Conservation (phyloP, 1,140 invertebrate species). For the Eufriesea mexicana region DNA sequence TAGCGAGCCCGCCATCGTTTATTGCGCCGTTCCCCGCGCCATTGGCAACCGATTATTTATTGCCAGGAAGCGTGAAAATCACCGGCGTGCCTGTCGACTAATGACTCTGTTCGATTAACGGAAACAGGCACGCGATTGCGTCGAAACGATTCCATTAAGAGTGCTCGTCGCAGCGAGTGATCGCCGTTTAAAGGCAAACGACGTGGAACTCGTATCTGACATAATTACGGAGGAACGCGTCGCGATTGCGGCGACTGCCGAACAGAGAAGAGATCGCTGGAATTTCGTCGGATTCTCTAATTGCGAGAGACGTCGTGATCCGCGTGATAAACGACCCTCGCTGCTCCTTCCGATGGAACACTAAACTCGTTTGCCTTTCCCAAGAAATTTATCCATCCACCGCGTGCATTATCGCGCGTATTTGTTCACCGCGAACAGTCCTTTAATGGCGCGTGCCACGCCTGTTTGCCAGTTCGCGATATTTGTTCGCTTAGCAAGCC, state of each 20-base stretch:
- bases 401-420: neutral
- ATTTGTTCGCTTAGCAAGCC: conserved; percentile 14
- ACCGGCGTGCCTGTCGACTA: conserved; percentile 5
- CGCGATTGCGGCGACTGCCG: neutral
- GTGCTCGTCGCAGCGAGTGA: neutral
- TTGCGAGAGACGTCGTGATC: conserved; percentile 24
- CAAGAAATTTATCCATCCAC: neutral
- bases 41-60: conserved; percentile 40
- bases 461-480: conserved; percentile 29
- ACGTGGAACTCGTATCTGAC: conserved; percentile 53
- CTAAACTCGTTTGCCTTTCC: neutral
- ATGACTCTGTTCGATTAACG: conserved; percentile 41
- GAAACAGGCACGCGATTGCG: conserved; percentile 31
- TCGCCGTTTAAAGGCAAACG: conserved; percentile 54
- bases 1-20: conserved; percentile 16
- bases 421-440: neutral
- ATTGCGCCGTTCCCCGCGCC: neutral
- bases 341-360: too few relatives aligned
- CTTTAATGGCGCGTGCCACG: conserved; percentile 31
- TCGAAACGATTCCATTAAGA: conserved; percentile 54
- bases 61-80: conserved; percentile 38
- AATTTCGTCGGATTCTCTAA: conserved; percentile 10
- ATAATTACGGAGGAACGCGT: conserved; percentile 51
- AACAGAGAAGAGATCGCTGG: conserved; percentile 29
- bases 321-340: neutral